A percentile compares a stretch with the other conserved stretches of the same genome.
phyloP scores from a whole-genome alignment of 1,140 invertebrate species.

The Piezodorus guildinii region DNA sequence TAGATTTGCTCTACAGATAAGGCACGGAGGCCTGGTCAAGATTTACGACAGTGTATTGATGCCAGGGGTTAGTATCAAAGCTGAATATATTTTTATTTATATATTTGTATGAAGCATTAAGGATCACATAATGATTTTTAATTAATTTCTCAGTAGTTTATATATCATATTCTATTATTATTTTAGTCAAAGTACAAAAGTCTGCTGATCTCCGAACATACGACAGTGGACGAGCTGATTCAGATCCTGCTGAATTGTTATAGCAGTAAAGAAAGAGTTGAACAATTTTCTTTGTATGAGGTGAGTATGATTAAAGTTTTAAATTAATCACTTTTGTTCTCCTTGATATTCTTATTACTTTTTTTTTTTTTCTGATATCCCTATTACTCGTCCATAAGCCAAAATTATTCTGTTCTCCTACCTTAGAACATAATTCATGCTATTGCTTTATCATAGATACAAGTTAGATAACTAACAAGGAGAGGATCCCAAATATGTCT shows the following conservation, averaged over 20 bases:
- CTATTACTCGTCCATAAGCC: too few species aligned
- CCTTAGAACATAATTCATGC: too few species aligned
- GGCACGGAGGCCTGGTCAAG: slow-evolving; percentile 74
- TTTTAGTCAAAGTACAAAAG: slow-evolving; percentile 80
- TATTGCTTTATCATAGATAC: too few species aligned
- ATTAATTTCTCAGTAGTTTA: background rate
- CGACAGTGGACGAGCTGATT: slow-evolving; percentile 79
- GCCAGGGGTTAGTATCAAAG: slow-evolving; percentile 50
- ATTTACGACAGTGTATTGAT: slow-evolving; percentile 82
- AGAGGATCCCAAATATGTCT: too few species aligned
- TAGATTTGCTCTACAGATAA: slow-evolving; percentile 75
- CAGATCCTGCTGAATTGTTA: slow-evolving; percentile 76
- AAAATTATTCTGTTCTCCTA: too few species aligned
- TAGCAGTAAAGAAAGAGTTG: slow-evolving; percentile 65
- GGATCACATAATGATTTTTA: background rate
- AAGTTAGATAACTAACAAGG: too few species aligned
- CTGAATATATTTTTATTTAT: too few species aligned
- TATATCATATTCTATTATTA: slow-evolving; percentile 7
- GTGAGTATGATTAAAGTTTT: slow-evolving; percentile 38
- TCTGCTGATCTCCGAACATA: slow-evolving; percentile 74
- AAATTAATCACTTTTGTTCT: too few species aligned
- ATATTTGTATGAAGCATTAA: background rate
- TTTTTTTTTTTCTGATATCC: too few species aligned
- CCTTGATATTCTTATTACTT: too few species aligned
- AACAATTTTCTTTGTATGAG: slow-evolving; percentile 79